Evolutionary conservation across 2,888 invertebrate genomes (phyloP), one percentile per base, ranked within the genome.

Genomic region (Phengaris arion): DNA sequence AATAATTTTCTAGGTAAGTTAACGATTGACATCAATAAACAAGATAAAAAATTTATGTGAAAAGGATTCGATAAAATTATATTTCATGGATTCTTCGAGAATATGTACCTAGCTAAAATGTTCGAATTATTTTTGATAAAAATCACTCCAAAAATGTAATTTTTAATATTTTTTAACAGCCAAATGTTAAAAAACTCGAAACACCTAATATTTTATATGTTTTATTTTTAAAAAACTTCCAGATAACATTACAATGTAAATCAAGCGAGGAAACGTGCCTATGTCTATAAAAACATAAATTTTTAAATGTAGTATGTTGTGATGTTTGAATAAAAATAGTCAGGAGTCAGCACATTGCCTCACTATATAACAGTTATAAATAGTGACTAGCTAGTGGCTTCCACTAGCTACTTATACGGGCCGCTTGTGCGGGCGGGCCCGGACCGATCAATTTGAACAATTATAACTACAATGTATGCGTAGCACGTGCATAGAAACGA

Each of bases 271-370:
- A 15, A 64, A 64, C 64, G 64, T 64, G 35, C 59, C 59, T 35
- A 45, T 64, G 64, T 64, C 45, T 35, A 64, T 64, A 64, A 64
- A 64, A 64, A 64, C 35, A 64, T 64, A 64, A 64, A 64, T 64
- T 64, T 64, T 45, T 64, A 64, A 64, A 35, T 64, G 35, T 64
- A 64, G 64, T 59, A 64, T 64, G 64, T 64, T 64, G 64, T 64
- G 64, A 64, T 64, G 64, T 64, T 64, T 64, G 35, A 72, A 70
- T 48, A 70, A 72, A 72, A 72, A 72, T 72, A 72, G 35, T 52
- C 54, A 52, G 51, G 54, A 72, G 52, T 52, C 54, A 52, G 51
- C 70, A 70, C 64, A 64, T 64, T 64, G 70, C 70, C 70, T 51
- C 35, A 13, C 15, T 72, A 72, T 52, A 51, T 72, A 54, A 54